Evolutionary conservation across 2,797 vertebrate species (phyloP), one percentile per base, ranked within the genome.

Genomic region (Sparus aurata): DNA sequence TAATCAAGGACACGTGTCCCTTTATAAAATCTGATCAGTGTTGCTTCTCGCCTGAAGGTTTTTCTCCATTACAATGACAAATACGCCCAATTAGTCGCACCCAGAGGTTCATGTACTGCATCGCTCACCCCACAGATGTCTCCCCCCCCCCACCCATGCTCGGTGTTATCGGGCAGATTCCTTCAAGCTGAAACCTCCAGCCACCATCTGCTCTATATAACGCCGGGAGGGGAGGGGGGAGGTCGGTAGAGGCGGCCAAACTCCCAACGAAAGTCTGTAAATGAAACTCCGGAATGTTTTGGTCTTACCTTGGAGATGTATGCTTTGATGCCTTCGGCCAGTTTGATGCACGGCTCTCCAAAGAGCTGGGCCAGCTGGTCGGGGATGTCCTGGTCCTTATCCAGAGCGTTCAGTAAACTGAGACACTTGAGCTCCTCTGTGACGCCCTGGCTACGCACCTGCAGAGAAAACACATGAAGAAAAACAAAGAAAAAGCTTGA

Each of bases 301-400:
- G 6, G 13, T 46, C 87, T 92, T 84, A 97, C 96, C 94, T 95
- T 96, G 82, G 95, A 96, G 85, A 97, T 95, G 4, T 97, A 97
- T 3, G 95, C 92, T 90, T 96, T 96, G 94, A 97, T 95, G 88
- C 95, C 96, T 86, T 95, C 95, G 7, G 96, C 96, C 90, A 98
- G 91, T 73, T 96, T 96, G 91, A 97, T 95, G 92, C 97, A 97
- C 23, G 96, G 94, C 81, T 96, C 96, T 79, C 95, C 96, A 17
- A 94, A 92, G 66, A 95, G 93, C 88, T 96, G 93, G 52, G 94
- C 94, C 83, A 96, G 88, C 87, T 96, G 93, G 66, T 95, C 94
- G 0, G 95, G 95, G 85, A 96, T 95, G 88, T 96, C 93, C 85
- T 91, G 92, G 82, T 95, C 94, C 71, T 91, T 96, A 45, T 93